These are phyloP conservation scores for Toxostoma redivivum DNA, from an alignment of 2,113 vertebrate genomes.

Conservation along the genomic window DNA sequence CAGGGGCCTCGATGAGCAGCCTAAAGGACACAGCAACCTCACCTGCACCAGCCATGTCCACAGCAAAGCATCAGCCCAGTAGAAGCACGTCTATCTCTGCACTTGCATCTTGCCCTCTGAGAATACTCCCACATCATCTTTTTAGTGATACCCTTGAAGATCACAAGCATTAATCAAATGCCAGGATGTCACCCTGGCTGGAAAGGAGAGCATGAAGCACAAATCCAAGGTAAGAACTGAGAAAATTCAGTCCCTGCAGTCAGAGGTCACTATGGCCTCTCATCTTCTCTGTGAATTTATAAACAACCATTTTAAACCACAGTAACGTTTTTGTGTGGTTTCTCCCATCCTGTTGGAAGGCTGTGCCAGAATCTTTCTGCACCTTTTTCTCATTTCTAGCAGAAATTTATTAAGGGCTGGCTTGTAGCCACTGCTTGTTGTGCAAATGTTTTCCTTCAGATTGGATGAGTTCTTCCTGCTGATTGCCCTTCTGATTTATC, in stretches of 20 bases:
- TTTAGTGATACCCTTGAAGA: not conserved
- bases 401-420: constrained; percentile 44
- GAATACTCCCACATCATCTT: not conserved
- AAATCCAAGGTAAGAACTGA: not conserved
- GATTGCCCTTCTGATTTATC: not conserved
- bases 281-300: not conserved
- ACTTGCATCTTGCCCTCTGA: not conserved
- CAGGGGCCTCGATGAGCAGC: not conserved
- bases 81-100: not conserved
- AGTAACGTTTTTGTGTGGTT: constrained; percentile 19
- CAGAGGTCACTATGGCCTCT: not conserved
- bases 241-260: not conserved
- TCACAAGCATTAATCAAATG: not conserved
- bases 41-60: not conserved
- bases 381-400: constrained; percentile 47
- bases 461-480: not conserved
- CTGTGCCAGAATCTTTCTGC: constrained; percentile 36
- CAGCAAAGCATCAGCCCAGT: not conserved
- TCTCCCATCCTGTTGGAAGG: constrained; percentile 25
- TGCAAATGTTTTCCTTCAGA: constrained; percentile 17
- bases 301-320: constrained; percentile 3
- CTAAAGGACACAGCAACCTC: not conserved
- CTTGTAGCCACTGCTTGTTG: not conserved
- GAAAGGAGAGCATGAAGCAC: not conserved
- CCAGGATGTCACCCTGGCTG: not conserved